Conservation (phyloP, 2,113 vertebrate species). For the Pungitius pungitius region DNA sequence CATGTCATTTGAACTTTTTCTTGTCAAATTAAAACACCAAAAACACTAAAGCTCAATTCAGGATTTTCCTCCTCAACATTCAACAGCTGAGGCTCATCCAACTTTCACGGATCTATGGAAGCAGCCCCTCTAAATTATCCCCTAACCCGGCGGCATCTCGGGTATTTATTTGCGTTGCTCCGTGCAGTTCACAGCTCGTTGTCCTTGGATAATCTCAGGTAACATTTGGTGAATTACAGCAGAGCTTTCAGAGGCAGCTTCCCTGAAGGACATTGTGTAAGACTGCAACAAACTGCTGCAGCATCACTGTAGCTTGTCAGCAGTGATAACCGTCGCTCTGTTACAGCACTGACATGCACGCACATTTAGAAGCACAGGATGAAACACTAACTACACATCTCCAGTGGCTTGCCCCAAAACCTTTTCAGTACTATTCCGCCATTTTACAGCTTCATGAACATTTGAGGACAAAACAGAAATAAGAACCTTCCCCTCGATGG, state of each 20-base stretch:
- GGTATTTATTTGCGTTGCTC: constrained; percentile 25
- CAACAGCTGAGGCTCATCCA: constrained; percentile 2
- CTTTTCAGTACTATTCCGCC: constrained; percentile 43
- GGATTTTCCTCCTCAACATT: constrained; percentile 10
- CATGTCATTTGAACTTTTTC: neutral
- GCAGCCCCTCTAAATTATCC: constrained; percentile 56
- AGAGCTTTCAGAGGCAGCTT: constrained; percentile 32
- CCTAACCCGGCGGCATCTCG: constrained; percentile 19
- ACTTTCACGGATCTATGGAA: constrained; percentile 34
- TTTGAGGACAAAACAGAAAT: constrained; percentile 26
- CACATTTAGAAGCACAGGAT: constrained; percentile 67
- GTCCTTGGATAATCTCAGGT: constrained; percentile 58
- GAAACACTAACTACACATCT: constrained; percentile 63
- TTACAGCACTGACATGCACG: constrained; percentile 59
- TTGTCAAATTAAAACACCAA: neutral
- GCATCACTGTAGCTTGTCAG: constrained; percentile 73
- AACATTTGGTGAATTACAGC: constrained; percentile 39
- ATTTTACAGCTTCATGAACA: constrained; percentile 48
- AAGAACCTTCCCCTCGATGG: neutral
- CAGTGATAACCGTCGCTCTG: constrained; percentile 64
- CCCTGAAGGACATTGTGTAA: constrained; percentile 55
- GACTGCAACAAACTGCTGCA: constrained; percentile 60
- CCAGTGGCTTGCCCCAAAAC: constrained; percentile 54
- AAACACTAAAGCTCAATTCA: neutral
- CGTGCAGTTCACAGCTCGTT: constrained; percentile 27